A percentile compares a stretch with the other conserved stretches of the same genome.
phyloP scores from a whole-genome alignment of 2,797 vertebrate species.

The Margarornis squamiger region DNA sequence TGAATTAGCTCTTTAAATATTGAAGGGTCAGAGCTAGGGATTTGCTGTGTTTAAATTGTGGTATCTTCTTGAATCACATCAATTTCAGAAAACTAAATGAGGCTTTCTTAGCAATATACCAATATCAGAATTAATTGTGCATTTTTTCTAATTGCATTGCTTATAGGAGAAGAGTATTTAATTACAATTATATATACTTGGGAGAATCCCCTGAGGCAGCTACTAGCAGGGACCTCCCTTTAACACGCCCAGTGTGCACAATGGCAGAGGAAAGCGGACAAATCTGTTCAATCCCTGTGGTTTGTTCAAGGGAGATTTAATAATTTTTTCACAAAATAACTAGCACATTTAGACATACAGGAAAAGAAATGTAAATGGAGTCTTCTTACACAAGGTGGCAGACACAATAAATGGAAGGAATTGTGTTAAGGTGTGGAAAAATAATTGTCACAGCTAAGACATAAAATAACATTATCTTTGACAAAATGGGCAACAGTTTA shows the following conservation, averaged over 20 bases:
- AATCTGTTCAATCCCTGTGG: constrained; percentile 3
- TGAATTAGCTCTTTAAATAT: constrained; percentile 42
- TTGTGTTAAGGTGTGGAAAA: neutral
- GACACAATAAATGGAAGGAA: constrained; percentile 6
- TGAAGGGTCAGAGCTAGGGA: constrained; percentile 13
- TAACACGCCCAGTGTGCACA: neutral
- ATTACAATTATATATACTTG: neutral
- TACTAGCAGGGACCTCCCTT: neutral
- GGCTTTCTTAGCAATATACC: neutral
- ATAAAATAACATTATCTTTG: neutral
- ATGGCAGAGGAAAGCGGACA: neutral
- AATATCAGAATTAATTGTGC: neutral
- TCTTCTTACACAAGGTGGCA: neutral
- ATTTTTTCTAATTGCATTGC: neutral
- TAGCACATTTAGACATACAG: neutral
- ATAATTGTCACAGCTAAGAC: neutral
- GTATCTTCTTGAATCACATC: neutral
- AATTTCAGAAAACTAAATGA: neutral
- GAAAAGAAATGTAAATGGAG: neutral
- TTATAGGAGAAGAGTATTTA: constrained; percentile 29
- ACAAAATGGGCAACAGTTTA: neutral
- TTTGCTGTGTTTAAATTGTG: neutral
- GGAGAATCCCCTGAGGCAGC: neutral
- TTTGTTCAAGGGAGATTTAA: constrained; percentile 8
- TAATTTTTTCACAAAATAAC: neutral